Evolutionary conservation across 1,140 invertebrate species (phyloP), one percentile per base, ranked within the genome.

Genomic region (Pectinophora gossypiella): DNA sequence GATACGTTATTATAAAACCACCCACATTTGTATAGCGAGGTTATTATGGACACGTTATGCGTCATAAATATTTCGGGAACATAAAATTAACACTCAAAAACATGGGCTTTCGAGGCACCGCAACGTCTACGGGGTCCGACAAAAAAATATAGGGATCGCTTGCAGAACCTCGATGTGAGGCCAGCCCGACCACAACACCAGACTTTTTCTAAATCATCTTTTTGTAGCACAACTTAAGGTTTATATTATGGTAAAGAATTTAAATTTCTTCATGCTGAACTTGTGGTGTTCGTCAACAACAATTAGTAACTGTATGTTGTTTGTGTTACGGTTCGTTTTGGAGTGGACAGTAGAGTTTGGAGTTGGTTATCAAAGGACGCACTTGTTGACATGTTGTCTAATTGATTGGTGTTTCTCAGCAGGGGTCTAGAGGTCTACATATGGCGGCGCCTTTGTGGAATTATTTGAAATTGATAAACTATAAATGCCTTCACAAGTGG

Each of bases 331-430:
- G 79, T 74, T 71, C 72, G 68, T 61, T 76, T 79, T 79, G 20
- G 54, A 66, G 57, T 67, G 64, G 36, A 61, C 21, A 55, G 48
- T 35, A 19, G 32, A 20, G 38, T 61, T 20, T 52, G 48, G 48
- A 59, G 74, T 55, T 64, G 54, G 57, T 75, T 82, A 77, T 73
- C 69, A 79, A 79, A 79, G 76, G 76, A 84, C 84, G 82, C 64
- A 87, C 78, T 87, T 87, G 84, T 87, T 87, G 84, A 87, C 84
- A 87, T 82, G 80, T 84, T 82, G 76, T 87, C 82, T 87, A 87
- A 87, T 87, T 87, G 84, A 87, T 87, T 74, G 79, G 81, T 81
- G 73, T 66, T 76, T 79, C 84, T 51, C 84, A 60, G 73, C 66
- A 80, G 81, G 84, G 78, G 78, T 75, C 72, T 72, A 72, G 67